phyloP scores from a whole-genome alignment of 1,140 invertebrate genomes.

The Paralvinella palmiformis region DNA sequence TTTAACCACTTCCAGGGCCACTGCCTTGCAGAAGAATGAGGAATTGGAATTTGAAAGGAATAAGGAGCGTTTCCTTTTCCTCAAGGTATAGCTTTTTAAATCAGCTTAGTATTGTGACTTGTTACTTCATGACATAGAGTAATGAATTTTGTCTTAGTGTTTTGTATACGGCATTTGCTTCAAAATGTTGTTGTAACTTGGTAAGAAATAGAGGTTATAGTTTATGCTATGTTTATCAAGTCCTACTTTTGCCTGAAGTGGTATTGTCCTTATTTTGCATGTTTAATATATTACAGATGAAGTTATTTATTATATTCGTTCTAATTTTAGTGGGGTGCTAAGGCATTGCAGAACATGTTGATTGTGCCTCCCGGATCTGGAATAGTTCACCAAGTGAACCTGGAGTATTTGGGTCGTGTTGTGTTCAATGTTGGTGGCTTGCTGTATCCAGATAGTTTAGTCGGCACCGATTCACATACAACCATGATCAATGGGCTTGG shows the following conservation, averaged over 20 bases:
- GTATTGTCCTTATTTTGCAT: too few relatives aligned
- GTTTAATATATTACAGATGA: not conserved
- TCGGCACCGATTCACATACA: constrained; percentile 98
- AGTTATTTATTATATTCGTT: not conserved
- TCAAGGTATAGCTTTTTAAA: constrained; percentile 71
- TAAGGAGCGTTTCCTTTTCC: constrained; percentile 88
- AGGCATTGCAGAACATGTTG: constrained; percentile 90
- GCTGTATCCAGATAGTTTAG: constrained; percentile 90
- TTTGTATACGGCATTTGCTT: too few relatives aligned
- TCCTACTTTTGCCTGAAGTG: too few relatives aligned
- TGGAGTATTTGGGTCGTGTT: constrained; percentile 92
- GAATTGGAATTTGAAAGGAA: constrained; percentile 94
- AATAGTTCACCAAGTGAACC: constrained; percentile 97
- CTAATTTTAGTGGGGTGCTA: constrained; percentile 85
- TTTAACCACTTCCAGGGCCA: constrained; percentile 61
- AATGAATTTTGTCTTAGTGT: too few relatives aligned
- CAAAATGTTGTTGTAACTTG: too few relatives aligned
- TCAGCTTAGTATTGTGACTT: too few relatives aligned
- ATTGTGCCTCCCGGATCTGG: constrained; percentile 97
- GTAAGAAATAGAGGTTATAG: too few relatives aligned
- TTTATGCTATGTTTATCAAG: too few relatives aligned
- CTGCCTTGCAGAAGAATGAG: constrained; percentile 89
- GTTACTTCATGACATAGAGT: too few relatives aligned
- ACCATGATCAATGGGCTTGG: constrained; percentile 95
- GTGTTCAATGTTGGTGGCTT: constrained; percentile 69